Evolutionary conservation across 2,888 invertebrate species (phyloP), one percentile per base, ranked within the genome.

Genomic region (Deilephila porcellus): DNA sequence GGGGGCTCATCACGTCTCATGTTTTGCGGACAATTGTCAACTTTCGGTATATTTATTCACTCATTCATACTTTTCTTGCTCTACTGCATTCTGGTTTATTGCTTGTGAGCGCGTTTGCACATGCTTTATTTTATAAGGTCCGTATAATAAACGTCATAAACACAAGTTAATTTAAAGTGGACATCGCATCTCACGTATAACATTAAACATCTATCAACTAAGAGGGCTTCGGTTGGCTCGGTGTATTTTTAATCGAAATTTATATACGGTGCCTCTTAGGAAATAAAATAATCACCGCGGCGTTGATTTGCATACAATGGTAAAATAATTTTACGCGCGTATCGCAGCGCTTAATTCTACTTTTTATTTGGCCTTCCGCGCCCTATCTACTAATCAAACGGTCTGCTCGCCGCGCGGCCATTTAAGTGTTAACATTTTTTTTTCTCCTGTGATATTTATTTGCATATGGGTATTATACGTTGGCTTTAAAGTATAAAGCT

Each of bases 261-360:
- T 94, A 94, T 94, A 92, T 89, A 90, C 90, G 86, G 87, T 86
- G 87, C 85, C 88, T 93, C 92, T 92, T 93, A 94, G 93, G 92
- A 94, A 94, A 94, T 94, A 94, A 94, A 94, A 94, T 94, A 94
- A 94, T 94, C 94, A 94, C 93, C 85, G 90, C 91, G 85, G 88
- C 89, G 87, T 89, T 83, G 90, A 94, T 94, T 94, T 94, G 94
- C 94, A 94, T 94, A 94, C 94, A 94, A 94, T 94, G 94, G 94
- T 93, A 94, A 94, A 94, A 94, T 94, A 94, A 94, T 94, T 94
- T 94, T 94, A 94, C 94, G 94, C 94, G 94, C 92, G 93, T 94
- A 93, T 93, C 92, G 92, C 91, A 91, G 93, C 92, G 93, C 88
- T 94, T 93, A 93, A 93, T 93, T 94, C 89, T 93, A 91, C 92